Evolutionary conservation across 2,797 vertebrate genomes (phyloP), one percentile per base, ranked within the genome.

Genomic region (Siniperca obscura): DNA sequence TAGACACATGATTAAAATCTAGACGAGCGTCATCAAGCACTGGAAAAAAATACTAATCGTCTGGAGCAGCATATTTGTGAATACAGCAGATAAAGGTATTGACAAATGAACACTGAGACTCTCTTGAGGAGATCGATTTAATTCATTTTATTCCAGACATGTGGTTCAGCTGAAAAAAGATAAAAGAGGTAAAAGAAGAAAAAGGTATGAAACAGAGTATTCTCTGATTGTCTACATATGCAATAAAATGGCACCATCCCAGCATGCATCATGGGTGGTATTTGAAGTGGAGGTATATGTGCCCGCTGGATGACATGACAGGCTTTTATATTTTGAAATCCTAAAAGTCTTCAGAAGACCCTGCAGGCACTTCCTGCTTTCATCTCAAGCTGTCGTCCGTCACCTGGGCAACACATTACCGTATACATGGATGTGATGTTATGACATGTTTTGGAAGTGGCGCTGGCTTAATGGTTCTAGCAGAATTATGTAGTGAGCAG

Each of bases 371-470:
- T 65, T 82, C 81, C 80, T 81, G 88, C 81, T 79, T 74, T 68
- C 38, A 67, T 80, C 76, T 79, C 13, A 1, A 44, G 40, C 78
- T 48, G 80, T n/a, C 62, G 27, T 52, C 22, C 4, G 22, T 90
- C 80, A 76, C 83, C 83, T 14, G 48, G 66, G 72, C 70, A 79
- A 75, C 83, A 76, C 34, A 8, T 46, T 5, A 16, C 7, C 30
- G 16, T 5, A 1, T 3, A 64, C 19, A 34, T 19, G 44, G 53
- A 74, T 34, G 75, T 30, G 61, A 64, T 87, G 90, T 91, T 75
- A 65, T 69, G 87, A 82, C 82, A 82, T 52, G 87, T 87, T 86
- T 12, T 83, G 79, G 78, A 88, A 52, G 72, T 42, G 66, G 42
- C 19, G 22, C 48, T n/a, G 56, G 7, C 40, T 64, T 81, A 76